Evolutionary conservation across 2,113 vertebrate species (phyloP), one percentile per base, ranked within the genome.

Genomic region (Calonectris borealis): DNA sequence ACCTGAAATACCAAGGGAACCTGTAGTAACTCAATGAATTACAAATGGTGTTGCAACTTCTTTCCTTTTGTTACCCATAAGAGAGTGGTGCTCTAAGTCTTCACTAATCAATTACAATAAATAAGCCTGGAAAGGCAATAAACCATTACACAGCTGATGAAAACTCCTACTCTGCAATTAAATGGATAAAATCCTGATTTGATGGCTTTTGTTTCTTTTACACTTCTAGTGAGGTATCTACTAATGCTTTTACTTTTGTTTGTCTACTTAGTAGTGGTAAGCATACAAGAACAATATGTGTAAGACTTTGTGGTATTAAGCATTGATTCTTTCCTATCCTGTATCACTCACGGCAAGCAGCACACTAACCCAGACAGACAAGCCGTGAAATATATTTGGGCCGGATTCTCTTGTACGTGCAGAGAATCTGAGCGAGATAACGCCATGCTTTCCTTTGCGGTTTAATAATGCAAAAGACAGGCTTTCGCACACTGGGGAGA

Each of bases 381-480:
- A 91, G 89, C 84, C 18, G 13, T 93, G 91, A 97, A 96, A 96
- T 90, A 73, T 44, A 82, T 91, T 96, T 93, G 93, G 94, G 94
- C 82, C 19, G 3, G 85, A 97, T 86, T 91, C 78, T 73, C 77
- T 69, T 8, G 78, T 95, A 96, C 84, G 82, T 94, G 94, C 68
- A 66, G 82, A 55, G 93, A 96, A 95, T 96, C 31, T 36, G 78
- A 17, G 18, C 0, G 1, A 97, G 95, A 95, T 94, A 96, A 94
- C 2, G 1, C 91, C 82, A 55, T 26, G 38, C 89, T 77, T 95
- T 55, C 75, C 91, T 93, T 52, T 91, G 78, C 4, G 4, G 55
- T 87, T 94, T 91, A 94, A 93, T 95, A 97, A 95, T 91, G 95
- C 78, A 91, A 94, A 96, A 94, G 81, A 91, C 89, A 90, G 87